A percentile compares a stretch with the other conserved stretches of the same genome.
Evolutionary conservation across 1,140 invertebrate species (phyloP).

Genomic region (Drosophila arawakana): DNA sequence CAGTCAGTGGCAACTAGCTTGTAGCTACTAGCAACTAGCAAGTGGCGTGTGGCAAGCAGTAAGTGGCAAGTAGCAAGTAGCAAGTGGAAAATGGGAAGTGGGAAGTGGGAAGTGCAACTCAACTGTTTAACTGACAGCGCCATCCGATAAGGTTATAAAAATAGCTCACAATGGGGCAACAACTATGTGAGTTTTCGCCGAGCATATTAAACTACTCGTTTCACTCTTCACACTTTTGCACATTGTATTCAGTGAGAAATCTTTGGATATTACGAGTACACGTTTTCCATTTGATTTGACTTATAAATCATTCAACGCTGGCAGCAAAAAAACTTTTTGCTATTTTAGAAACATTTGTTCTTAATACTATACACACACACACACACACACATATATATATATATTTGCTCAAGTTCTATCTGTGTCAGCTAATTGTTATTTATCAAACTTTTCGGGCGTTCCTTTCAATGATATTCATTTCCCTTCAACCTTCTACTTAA

Average conservation of each 20-base stretch:
- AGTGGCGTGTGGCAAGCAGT: too few species aligned
- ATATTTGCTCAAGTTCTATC: constrained; percentile 38
- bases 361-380: background rate
- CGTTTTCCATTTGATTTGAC: constrained; percentile 10
- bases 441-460: constrained; percentile 49
- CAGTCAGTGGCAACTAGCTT: constrained; percentile 5
- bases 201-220: constrained; percentile 12
- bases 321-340: constrained; percentile 4
- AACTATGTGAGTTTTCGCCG: constrained; percentile 9
- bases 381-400: background rate
- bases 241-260: constrained; percentile 5
- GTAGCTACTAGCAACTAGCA: background rate
- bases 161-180: constrained; percentile 27
- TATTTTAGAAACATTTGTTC: constrained; percentile 3
- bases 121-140: constrained; percentile 38
- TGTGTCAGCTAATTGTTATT: constrained; percentile 69
- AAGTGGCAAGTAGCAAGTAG: background rate
- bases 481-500: constrained; percentile 2
- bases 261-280: constrained; percentile 1
- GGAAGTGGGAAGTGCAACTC: constrained; percentile 41
- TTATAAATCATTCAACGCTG: constrained; percentile 30
- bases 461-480: constrained; percentile 6
- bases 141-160: constrained; percentile 43
- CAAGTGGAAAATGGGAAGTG: constrained; percentile 13
- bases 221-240: background rate